Conservation (phyloP, 2,113 vertebrate genomes). For the Hystrix brachyura region DNA sequence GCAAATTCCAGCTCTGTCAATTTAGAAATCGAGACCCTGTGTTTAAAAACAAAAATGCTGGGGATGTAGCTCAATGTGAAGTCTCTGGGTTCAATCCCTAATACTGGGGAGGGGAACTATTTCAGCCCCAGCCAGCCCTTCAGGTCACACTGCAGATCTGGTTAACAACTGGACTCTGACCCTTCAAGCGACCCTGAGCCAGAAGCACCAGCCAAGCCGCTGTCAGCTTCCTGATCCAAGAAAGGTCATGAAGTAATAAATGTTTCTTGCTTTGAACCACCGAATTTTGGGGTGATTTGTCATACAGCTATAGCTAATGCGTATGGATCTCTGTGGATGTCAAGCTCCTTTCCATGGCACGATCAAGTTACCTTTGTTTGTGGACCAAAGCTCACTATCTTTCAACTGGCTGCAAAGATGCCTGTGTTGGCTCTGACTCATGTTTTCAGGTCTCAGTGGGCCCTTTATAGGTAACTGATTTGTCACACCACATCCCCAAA, state of each 20-base stretch:
- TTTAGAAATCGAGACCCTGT: background rate
- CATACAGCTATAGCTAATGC: background rate
- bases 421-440: background rate
- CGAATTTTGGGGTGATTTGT: background rate
- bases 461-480: background rate
- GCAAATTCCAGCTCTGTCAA: background rate
- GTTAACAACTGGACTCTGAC: background rate
- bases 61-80: background rate
- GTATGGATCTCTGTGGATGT: accelerated
- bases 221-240: background rate
- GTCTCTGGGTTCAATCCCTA: background rate
- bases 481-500: background rate
- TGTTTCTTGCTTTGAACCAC: background rate
- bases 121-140: background rate
- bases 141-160: background rate
- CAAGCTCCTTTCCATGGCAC: background rate
- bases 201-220: background rate
- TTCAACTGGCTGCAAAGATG: background rate
- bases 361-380: background rate
- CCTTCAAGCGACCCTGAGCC: background rate
- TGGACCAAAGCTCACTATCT: background rate
- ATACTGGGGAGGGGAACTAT: background rate
- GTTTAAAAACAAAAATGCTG: background rate
- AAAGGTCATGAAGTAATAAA: background rate
- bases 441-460: background rate